These are phyloP conservation scores for Pterocles orientalis DNA, from an alignment of 2,113 vertebrate genomes.

Conservation along the genomic window DNA sequence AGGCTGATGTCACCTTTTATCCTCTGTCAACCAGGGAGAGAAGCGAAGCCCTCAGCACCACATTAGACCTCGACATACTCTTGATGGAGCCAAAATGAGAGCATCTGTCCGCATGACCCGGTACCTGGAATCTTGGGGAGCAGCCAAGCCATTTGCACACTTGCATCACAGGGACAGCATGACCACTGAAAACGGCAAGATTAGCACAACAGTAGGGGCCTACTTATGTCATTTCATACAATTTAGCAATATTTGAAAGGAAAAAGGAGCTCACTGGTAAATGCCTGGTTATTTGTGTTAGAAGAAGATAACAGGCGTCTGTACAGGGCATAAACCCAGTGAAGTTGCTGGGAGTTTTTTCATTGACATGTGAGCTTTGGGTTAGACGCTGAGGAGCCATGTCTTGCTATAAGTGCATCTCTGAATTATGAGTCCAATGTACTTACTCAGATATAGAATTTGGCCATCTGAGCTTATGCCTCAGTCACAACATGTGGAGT, in stretches of 20 bases:
- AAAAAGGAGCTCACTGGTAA: background rate
- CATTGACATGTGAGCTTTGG: background rate
- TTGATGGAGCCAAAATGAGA: conserved; percentile 93
- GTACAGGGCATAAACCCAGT: background rate
- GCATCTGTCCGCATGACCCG: conserved; percentile 97
- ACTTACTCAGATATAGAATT: background rate
- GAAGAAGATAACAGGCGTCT: fast-evolving
- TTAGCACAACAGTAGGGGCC: conserved; percentile 89
- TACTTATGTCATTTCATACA: conserved; percentile 1
- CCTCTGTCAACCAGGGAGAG: conserved; percentile 80
- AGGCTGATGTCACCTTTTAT: background rate
- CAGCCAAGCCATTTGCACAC: conserved; percentile 96
- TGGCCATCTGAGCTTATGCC: background rate
- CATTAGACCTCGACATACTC: conserved; percentile 84
- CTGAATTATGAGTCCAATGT: background rate
- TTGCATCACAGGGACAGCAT: conserved; percentile 97
- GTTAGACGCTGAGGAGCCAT: background rate
- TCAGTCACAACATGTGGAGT: background rate
- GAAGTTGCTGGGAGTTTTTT: background rate
- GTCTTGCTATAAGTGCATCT: background rate
- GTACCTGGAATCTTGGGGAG: conserved; percentile 98
- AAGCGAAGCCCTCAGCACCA: conserved; percentile 90
- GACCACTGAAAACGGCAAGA: conserved; percentile 97
- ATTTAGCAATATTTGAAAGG: background rate
- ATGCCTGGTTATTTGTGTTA: background rate